A percentile compares a stretch with the other conserved stretches of the same genome.
phyloP scores from a whole-genome alignment of 2,797 vertebrate genomes.

The Urophycis tenuis region DNA sequence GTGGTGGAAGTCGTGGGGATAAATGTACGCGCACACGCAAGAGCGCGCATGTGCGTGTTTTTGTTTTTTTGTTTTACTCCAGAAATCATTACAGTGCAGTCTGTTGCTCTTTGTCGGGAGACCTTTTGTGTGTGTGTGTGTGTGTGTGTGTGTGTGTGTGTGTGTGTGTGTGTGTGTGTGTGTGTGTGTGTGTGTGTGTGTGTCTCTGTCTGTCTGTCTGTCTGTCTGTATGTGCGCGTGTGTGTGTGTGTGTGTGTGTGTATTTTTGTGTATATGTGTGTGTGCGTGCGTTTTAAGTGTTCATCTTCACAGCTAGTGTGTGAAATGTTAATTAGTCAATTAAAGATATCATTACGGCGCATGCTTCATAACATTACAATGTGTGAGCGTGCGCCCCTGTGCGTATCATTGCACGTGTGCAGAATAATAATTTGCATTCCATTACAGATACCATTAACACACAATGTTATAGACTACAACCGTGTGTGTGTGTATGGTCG shows the following conservation, averaged over 20 bases:
- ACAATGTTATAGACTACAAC: constrained; percentile 3
- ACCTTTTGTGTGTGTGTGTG: constrained; percentile 4
- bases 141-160: constrained; percentile 3
- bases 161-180: constrained; percentile 5
- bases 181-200: constrained; percentile 12
- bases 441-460: constrained; percentile 26
- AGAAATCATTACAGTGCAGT: constrained; percentile 16
- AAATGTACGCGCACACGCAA: constrained; percentile 19
- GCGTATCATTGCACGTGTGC: not conserved
- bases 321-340: constrained; percentile 61
- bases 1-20: constrained; percentile 27
- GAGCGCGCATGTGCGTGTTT: constrained; percentile 13
- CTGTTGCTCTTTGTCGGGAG: constrained; percentile 27
- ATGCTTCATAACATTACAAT: constrained; percentile 36
- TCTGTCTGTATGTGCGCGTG: not conserved
- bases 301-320: constrained; percentile 47
- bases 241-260: constrained; percentile 1
- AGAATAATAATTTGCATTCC: constrained; percentile 32
- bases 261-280: constrained; percentile 7
- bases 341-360: constrained; percentile 47
- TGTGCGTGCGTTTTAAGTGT: constrained; percentile 27
- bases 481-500: constrained; percentile 6
- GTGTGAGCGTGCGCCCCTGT: not conserved
- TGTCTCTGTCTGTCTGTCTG: too few relatives aligned
- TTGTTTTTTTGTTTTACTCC: constrained; percentile 8